Percentiles rank a stretch among this genome's conserved stretches.
Conservation (phyloP, 2,113 vertebrate genomes). For the Motacilla tschutschensis region DNA sequence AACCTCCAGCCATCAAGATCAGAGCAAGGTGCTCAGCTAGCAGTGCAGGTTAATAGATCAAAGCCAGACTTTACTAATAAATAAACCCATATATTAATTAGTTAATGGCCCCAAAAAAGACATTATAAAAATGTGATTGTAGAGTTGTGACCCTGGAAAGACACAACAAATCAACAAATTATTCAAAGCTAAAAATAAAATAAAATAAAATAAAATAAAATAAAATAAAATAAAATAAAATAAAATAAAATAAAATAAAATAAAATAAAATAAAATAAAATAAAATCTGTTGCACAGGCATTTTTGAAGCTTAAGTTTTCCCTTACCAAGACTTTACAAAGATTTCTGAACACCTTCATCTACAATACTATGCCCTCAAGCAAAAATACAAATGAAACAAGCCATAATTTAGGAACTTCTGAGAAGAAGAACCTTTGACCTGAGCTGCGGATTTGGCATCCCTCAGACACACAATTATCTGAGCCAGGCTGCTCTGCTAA, state of each 20-base stretch:
- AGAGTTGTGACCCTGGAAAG: conserved; percentile 44
- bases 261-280: background rate
- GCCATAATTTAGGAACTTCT: conserved; percentile 68
- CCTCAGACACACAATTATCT: conserved; percentile 68
- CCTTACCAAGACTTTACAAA: conserved; percentile 33
- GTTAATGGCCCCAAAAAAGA: conserved; percentile 30
- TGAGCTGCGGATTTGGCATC: conserved; percentile 23
- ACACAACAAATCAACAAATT: conserved; percentile 41
- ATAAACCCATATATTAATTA: conserved; percentile 42
- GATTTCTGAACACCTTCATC: conserved; percentile 54
- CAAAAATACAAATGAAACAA: conserved; percentile 70
- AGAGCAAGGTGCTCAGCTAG: conserved; percentile 44
- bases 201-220: background rate
- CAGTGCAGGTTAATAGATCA: conserved; percentile 59
- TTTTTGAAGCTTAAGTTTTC: conserved; percentile 41
- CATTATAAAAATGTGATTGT: background rate
- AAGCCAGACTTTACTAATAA: conserved; percentile 62
- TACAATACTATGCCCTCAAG: conserved; percentile 61
- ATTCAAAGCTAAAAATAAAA: background rate
- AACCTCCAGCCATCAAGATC: background rate
- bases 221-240: too few species aligned
- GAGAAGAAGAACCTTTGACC: conserved; percentile 65
- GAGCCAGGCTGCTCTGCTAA: conserved; percentile 27
- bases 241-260: too few species aligned
- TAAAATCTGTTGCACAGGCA: background rate